phyloP scores from a whole-genome alignment of 2,797 vertebrate genomes.

The Enteromius viviparus region DNA sequence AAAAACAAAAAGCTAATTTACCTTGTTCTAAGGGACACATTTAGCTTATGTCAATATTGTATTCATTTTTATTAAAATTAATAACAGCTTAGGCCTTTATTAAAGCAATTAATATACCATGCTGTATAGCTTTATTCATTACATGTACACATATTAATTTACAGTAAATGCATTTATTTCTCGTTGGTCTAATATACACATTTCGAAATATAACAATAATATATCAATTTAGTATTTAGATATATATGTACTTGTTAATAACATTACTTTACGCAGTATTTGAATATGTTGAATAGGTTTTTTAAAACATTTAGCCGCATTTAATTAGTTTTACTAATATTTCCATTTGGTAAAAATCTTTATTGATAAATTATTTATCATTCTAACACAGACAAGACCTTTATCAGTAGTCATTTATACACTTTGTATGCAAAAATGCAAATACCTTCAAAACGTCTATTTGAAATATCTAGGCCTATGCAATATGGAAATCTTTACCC shows the following conservation, averaged over 20 bases:
- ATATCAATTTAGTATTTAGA: not conserved
- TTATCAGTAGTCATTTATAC: not conserved
- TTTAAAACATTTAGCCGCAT: not conserved
- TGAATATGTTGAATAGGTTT: not conserved
- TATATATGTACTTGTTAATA: not conserved
- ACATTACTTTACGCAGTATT: not conserved
- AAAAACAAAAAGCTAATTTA: not conserved
- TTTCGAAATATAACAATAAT: not conserved
- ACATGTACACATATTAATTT: not conserved
- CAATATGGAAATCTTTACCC: not conserved
- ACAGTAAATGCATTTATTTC: not conserved
- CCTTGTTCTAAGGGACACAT: not conserved
- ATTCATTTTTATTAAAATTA: not conserved
- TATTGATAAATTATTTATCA: not conserved
- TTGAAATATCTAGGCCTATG: not conserved
- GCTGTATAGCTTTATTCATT: not conserved
- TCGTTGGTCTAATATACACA: not conserved
- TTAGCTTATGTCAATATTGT: not conserved
- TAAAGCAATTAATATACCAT: not conserved
- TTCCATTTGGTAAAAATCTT: not conserved
- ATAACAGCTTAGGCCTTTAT: not conserved
- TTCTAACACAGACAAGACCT: not conserved
- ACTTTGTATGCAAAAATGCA: not conserved
- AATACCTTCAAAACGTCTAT: not conserved
- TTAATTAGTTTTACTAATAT: not conserved